Evolutionary conservation across 1,140 invertebrate genomes (phyloP), one percentile per base, ranked within the genome.

Genomic region (Phocides pigmalion): DNA sequence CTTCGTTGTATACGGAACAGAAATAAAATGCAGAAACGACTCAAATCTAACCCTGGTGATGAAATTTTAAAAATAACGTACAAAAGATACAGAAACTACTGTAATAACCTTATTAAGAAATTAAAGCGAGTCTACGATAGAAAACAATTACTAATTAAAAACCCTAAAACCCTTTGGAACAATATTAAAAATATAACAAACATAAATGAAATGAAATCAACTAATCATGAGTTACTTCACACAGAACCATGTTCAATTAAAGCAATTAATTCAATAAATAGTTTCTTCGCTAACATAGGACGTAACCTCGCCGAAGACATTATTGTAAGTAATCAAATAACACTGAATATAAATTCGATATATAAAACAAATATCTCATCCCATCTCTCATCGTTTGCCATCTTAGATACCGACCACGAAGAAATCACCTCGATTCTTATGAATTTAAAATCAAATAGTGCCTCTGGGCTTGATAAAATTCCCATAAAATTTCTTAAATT

Each of bases 21-120:
- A 14, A 65, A 70, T 37, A 70, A 39, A 8, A 41, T 70, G 41
- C 68, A 70, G 49, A 44, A 9, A 2, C 63, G 64, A 50, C 16
- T 54, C 12, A 53, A 42, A 61, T 3, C 9, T 17, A 61, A 64
- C 8, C 61, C 68, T 8, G 11, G 35, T 16, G 59, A 70, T 63
- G 20, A 44, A 44, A 44, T 44, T 9, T 19, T 44, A 8, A 44
- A 44, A 44, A 17, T 44, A 17, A 42, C n/a, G 25, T 64, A 5
- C 37, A 63, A 41, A 37, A 20, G 42, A 39, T 70, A 17, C 51
- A 50, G 4, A 47, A 37, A 64, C 35, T 25, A 16, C 12, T 39
- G 37, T 14, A 39, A 39, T 44, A 44, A 44, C 8, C 15, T 71
- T 8, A 64, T 71, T 15, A 61, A 58, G 16, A 71, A 66, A 49